These are phyloP conservation scores for Peromyscus attwateri DNA, from an alignment of 2,797 vertebrate genomes.

Conservation along the genomic window DNA sequence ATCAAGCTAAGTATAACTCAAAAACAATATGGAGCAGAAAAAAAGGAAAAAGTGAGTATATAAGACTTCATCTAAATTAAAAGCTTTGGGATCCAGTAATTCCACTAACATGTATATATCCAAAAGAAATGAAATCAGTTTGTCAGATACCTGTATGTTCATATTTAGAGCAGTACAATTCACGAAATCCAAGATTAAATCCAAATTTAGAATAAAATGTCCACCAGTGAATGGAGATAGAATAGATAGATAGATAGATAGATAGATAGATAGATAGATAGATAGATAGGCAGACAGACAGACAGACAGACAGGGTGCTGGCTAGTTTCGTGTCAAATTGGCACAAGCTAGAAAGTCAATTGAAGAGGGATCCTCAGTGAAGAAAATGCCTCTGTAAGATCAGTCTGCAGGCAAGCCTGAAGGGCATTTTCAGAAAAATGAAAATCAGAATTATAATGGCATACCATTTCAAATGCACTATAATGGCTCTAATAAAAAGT, in stretches of 20 bases:
- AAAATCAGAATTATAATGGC: not conserved
- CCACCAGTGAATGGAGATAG: not conserved
- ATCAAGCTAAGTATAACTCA: not conserved
- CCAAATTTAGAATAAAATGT: not conserved
- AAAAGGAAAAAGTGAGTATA: not conserved
- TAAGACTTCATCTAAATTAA: not conserved
- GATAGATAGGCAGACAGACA: not conserved
- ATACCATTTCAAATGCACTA: not conserved
- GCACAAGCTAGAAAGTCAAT: not conserved
- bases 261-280: not conserved
- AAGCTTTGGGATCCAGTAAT: not conserved
- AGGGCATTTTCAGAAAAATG: not conserved
- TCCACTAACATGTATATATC: not conserved
- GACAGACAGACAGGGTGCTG: not conserved
- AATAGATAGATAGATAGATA: not conserved
- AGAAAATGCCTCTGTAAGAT: not conserved
- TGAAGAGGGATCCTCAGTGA: not conserved
- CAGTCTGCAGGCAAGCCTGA: not conserved
- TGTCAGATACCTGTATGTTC: not conserved
- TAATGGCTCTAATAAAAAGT: not conserved
- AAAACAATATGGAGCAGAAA: not conserved
- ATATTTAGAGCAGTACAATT: not conserved
- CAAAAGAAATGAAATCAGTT: not conserved
- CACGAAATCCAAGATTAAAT: not conserved
- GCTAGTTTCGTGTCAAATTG: not conserved